Percentiles rank a stretch among this genome's conserved stretches.
These are phyloP conservation scores for Diachasma alloeum DNA, from an alignment of 1,140 invertebrate species.

Conservation along the genomic window DNA sequence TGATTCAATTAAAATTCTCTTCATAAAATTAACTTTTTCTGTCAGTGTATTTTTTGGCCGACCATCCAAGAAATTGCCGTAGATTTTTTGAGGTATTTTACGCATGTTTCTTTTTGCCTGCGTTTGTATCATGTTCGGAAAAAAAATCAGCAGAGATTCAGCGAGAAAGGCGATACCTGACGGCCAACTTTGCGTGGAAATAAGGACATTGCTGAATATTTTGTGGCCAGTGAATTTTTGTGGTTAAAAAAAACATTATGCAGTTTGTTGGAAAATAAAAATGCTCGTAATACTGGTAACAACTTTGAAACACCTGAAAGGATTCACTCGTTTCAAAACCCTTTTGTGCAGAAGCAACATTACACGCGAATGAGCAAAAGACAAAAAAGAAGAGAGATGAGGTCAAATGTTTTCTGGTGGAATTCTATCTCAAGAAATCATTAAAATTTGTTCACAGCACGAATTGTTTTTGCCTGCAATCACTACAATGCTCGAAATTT, in stretches of 20 bases:
- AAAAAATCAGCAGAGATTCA: neutral
- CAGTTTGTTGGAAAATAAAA: neutral
- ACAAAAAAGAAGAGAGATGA: neutral
- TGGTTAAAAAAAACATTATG: neutral
- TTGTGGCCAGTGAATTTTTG: neutral
- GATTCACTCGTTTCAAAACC: neutral
- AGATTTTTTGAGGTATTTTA: neutral
- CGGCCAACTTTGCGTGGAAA: neutral
- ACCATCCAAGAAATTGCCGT: neutral
- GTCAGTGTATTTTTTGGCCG: neutral
- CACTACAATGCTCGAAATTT: no score
- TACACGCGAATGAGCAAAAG: no score
- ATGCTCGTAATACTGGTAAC: neutral
- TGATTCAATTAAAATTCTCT: no score
- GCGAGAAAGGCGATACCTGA: neutral
- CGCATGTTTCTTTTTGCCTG: neutral
- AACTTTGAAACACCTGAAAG: neutral
- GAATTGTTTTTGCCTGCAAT: no score
- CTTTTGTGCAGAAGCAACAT: no score
- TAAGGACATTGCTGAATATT: neutral
- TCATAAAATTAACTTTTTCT: no score
- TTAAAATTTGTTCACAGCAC: no score
- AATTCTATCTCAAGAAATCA: neutral
- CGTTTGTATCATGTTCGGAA: neutral
- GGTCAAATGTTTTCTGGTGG: neutral